Percentiles rank a stretch among this genome's conserved stretches.
Conservation (phyloP, 2,888 invertebrate genomes). For the Hypolimnas misippus region DNA sequence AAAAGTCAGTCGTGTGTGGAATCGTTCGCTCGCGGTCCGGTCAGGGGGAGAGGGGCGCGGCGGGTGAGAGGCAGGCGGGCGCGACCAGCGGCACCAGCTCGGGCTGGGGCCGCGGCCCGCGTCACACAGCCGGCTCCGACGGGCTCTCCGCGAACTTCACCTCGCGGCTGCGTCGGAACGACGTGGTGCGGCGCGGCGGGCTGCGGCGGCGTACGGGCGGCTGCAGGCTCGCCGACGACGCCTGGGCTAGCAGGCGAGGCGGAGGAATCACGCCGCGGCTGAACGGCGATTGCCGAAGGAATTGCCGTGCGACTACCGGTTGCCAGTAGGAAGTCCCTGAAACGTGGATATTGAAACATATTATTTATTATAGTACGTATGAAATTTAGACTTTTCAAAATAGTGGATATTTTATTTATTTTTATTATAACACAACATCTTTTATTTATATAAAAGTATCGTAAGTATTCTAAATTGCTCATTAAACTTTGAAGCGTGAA, state of each 20-base stretch:
- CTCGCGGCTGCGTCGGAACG: constrained; percentile 77
- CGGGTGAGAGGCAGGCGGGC: constrained; percentile 50
- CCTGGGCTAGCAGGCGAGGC: constrained; percentile 67
- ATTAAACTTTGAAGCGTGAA: too few relatives aligned
- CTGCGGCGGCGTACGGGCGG: constrained; percentile 64
- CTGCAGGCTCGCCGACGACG: constrained; percentile 78
- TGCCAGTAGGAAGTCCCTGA: constrained; percentile 85
- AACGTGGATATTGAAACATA: not conserved
- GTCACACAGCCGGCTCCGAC: constrained; percentile 74
- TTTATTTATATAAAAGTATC: too few relatives aligned
- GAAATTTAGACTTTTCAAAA: constrained; percentile 45
- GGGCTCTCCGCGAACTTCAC: constrained; percentile 80
- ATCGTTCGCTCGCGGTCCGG: constrained; percentile 61
- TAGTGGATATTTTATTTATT: too few relatives aligned
- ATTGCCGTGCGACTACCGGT: constrained; percentile 89
- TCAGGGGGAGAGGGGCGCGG: constrained; percentile 56
- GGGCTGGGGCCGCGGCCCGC: constrained; percentile 80
- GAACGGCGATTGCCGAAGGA: constrained; percentile 88
- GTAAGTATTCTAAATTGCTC: too few relatives aligned
- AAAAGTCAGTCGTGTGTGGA: constrained; percentile 73
- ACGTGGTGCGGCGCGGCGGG: constrained; percentile 72
- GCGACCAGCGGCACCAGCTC: constrained; percentile 81
- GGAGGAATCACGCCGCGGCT: constrained; percentile 58
- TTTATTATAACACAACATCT: too few relatives aligned
- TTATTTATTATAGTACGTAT: not conserved